Base-by-base conservation (phyloP, 2,888 invertebrate species). In the Itoplectis maculator region DNA sequence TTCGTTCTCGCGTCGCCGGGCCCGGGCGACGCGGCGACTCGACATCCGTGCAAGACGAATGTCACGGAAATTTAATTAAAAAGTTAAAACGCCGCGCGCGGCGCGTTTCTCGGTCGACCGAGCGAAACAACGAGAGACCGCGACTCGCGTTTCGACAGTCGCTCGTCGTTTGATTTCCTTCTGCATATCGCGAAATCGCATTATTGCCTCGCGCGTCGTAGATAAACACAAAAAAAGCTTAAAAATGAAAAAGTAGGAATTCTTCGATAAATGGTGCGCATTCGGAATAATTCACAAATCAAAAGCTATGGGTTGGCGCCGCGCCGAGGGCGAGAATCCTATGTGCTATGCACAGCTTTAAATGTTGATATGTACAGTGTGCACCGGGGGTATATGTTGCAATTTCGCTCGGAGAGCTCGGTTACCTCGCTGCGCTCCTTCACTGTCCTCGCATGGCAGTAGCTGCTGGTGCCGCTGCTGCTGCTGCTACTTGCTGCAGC, bases 21-120 rank as follows among this genome's bases (percentile, higher is more conserved):
- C n/a, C 69, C 54, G n/a, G 47, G 15, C 15, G 35, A 61, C 59
- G 63, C 69, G 49, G 47, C 35, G 79, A n/a, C n/a, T 37, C 72
- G 51, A 68, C 73, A 54, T 37, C 40, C 65, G 51, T 51, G 70
- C 15, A 51, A 70, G 72, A 79, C 76, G 79, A 59, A 68, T 69
- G 81, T 84, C 77, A 79, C 72, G 42, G 82, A 86, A 86, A 85
- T 86, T 86, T 86, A 86, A 86, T 86, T 86, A 86, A 86, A 86
- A 86, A 86, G 75, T 85, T 86, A 37, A 61, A 61, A 81, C 83
- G 70, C 70, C 29, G 29, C 79, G 70, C 83, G 70, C 70, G 3
- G 29, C 79, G 70, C 49, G 59, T 42, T 69, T 65, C 69, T 49
- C 70, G 68, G 13, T 56, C 56, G 66, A 78, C 49, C 76, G 81